Base-by-base conservation (phyloP, 2,888 invertebrate genomes). In the Tachystola acroxantha region DNA sequence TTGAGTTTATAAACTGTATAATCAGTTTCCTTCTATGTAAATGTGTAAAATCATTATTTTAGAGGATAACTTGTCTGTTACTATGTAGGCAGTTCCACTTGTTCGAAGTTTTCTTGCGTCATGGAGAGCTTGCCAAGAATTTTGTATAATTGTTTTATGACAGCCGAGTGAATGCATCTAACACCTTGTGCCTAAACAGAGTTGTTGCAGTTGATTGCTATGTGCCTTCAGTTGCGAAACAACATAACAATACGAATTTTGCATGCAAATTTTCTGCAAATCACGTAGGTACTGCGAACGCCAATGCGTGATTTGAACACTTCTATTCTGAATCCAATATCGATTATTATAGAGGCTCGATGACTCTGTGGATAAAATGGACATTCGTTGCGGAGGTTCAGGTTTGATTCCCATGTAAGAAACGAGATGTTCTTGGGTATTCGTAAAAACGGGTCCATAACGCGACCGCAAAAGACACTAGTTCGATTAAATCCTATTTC, bases 211-310 rank as follows among this genome's bases (percentile, higher is more conserved):
- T 36, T 25, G 31, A 30, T 36, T 40, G 48, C 48, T 55, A 47
- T 48, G 50, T 64, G 60, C 57, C 55, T 54, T 52, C 48, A 52
- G 45, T 65, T 73, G 54, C 50, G 64, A 62, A 71, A 72, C 53
- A 10, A 5, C 32, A 48, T 48, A 63, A 73, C 67, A 71, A 68
- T 64, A 60, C 52, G 49, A 43, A 57, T 60, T 64, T 72, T 64
- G 66, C 61, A 74, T 76, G 58, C 63, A 66, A 76, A 73, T 70
- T 63, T 52, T 34, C 41, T 20, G 20, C 20, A 25, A 11, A 27
- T 11, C 27, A 27, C 12, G 12, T 9, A 16, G 16, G 16, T 16
- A 16, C 16, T 16, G 24, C 24, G 24, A 24, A 9, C 7, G 9
- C 3, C 5, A 24, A 24, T 24, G 24, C 24, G 16, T 16, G 16